Base-by-base conservation (phyloP, 2,888 invertebrate genomes). In the Silvanus unidentatus region DNA sequence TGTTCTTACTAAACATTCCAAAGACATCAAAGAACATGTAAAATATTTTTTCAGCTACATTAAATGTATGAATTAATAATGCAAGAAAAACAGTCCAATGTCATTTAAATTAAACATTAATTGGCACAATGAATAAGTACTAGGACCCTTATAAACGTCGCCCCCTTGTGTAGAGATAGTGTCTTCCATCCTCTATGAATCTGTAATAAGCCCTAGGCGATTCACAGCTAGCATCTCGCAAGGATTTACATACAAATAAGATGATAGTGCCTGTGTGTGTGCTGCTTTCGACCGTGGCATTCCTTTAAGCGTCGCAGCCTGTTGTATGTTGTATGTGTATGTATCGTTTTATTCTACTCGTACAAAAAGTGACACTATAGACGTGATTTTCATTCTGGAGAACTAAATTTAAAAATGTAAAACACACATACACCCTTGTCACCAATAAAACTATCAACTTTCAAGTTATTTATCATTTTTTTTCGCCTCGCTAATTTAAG, bases 211-310 rank as follows among this genome's bases (percentile, higher is more conserved):
- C 58, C 56, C 45, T 44, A 39, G 51, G 58, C 59, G 59, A 56
- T 60, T 60, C 57, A 52, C 56, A 57, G 57, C 57, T 52, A 55
- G 47, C 55, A 57, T 52, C 56, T 58, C 53, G 46, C 52, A 44
- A 55, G 59, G 59, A 62, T 62, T 62, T 62, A 58, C 62, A 62
- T 62, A 60, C 62, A 62, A 62, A 62, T 60, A 59, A 58, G 58
- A 58, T 52, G 58, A 51, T 46, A 44, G 30, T 32, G 46, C 42
- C 36, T 40, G 8, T 22, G 22, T 38, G 37, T 39, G 40, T 42
- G 43, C n/a, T 43, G 39, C 44, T 47, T 44, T 44, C 39, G 40
- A 48, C 28, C 42, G 36, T 39, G 32, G 48, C 39, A 40, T 45
- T 45, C 40, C 48, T 45, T 22, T 16, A 41, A 44, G 44, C 40